These are phyloP conservation scores for Philaenus spumarius DNA, from an alignment of 1,140 invertebrate species.

Conservation along the genomic window DNA sequence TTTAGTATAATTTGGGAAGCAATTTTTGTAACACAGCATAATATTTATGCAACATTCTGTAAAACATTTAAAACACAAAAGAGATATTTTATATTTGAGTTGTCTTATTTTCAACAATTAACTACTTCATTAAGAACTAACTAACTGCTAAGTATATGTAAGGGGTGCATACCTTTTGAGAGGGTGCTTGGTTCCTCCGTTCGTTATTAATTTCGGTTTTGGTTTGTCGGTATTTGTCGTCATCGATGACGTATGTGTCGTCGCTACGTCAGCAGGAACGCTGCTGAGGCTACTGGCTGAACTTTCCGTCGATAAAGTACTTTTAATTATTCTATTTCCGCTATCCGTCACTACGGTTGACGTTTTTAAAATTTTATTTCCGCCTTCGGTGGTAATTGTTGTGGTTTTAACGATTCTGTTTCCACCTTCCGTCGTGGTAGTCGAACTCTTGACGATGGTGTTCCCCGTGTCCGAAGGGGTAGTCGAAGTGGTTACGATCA, in stretches of 20 bases:
- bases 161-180: conserved; percentile 44
- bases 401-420: conserved; percentile 3
- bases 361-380: neutral
- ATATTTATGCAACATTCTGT: too few relatives aligned
- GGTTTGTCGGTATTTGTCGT: conserved; percentile 20
- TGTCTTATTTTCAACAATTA: too few relatives aligned
- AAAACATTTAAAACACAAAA: too few relatives aligned
- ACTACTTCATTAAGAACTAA: too few relatives aligned
- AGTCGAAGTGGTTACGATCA: conserved; percentile 7
- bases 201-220: conserved; percentile 25
- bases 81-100: too few relatives aligned
- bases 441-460: neutral
- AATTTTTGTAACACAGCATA: too few relatives aligned
- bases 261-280: conserved; percentile 7
- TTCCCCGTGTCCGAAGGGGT: neutral
- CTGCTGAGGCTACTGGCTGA: conserved; percentile 25
- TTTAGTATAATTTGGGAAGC: too few relatives aligned
- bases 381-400: conserved; percentile 8
- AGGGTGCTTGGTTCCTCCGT: conserved; percentile 43
- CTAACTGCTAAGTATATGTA: conserved; percentile 20
- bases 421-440: conserved; percentile 11
- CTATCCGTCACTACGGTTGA: neutral
- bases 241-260: neutral
- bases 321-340: conserved; percentile 21
- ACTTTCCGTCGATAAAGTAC: conserved; percentile 25